Percentiles rank a stretch among this genome's conserved stretches.
Conservation (phyloP, 2,888 invertebrate species). For the Harpalus rufipes region DNA sequence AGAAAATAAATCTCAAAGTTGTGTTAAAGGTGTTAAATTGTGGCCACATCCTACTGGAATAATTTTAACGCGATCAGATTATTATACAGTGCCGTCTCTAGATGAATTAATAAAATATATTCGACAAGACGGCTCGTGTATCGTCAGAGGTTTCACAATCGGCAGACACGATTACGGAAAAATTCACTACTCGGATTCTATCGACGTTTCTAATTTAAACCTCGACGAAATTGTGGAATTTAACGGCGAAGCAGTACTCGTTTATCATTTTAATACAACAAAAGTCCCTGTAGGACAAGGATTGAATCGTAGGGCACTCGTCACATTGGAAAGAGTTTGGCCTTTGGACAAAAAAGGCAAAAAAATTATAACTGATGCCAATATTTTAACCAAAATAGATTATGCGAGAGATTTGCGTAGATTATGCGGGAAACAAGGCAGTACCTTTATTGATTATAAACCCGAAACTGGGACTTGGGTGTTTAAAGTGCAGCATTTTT, state of each 20-base stretch:
- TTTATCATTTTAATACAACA: constrained; percentile 93
- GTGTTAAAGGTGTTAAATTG: too few relatives aligned
- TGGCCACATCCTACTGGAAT: constrained; percentile 86
- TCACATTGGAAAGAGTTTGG: constrained; percentile 96
- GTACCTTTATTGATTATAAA: constrained; percentile 95
- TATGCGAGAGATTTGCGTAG: constrained; percentile 92
- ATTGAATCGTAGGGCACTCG: constrained; percentile 93
- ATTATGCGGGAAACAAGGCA: constrained; percentile 91
- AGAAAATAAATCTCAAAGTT: too few relatives aligned
- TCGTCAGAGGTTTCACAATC: constrained; percentile 91
- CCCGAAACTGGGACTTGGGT: constrained; percentile 99
- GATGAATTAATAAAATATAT: constrained; percentile 88
- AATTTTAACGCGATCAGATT: constrained; percentile 87
- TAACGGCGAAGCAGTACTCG: constrained; percentile 94
- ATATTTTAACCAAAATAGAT: constrained; percentile 87
- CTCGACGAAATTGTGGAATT: constrained; percentile 94
- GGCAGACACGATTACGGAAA: constrained; percentile 95
- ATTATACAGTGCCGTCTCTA: constrained; percentile 93
- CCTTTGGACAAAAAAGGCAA: constrained; percentile 92
- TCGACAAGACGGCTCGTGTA: constrained; percentile 87
- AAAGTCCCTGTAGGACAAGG: constrained; percentile 94
- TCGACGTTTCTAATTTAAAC: constrained; percentile 91
- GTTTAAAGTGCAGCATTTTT: constrained; percentile 96
- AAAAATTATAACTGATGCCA: constrained; percentile 88
- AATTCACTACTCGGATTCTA: constrained; percentile 89